Base-by-base conservation (phyloP, 37 sponge, comb jelly and placozoan genomes). In the Hormiphora californensis region DNA sequence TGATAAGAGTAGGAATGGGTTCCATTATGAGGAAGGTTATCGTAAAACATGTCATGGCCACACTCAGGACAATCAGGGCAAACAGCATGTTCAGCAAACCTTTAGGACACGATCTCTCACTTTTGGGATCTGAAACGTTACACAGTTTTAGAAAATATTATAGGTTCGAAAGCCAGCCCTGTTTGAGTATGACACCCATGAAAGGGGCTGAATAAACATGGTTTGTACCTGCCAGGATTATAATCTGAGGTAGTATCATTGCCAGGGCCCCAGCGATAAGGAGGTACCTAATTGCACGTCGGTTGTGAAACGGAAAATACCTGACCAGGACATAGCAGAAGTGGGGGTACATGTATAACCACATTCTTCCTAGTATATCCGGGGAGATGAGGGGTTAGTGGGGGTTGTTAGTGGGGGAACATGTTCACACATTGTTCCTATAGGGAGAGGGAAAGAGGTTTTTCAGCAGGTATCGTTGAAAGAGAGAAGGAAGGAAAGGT, bases 281-380 rank as follows among this genome's bases (percentile, higher is more conserved):
- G 27, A 73, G 35, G 21, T 43, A 17, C 27, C 81, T 39, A 0
- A 73, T 21, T 19, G 36, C 21, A 3, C 35, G 32, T 41, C 81
- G 40, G 41, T 73, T 73, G 46, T 73, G 35, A 40, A 73, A 73
- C 5, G 81, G 81, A 19, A 73, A 73, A 19, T 32, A 73, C 23
- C 81, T 22, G 19, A 73, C 81, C 46, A 73, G 25, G 4, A 73
- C 25, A 30, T 73, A 73, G 23, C 46, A 73, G 43, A 73, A 73
- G 25, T 73, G 81, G 44, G 81, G 81, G 81, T 43, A 73, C 81
- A 73, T 73, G 23, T 73, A 73, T 22, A 73, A 40, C 81, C 81
- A 73, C 81, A 73, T 73, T 21, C 28, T 28, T 73, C n/a, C n/a
- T n/a, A n/a, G n/a, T n/a, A n/a, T n/a, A n/a, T n/a, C n/a, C n/a